phyloP scores from a whole-genome alignment of 2,113 vertebrate genomes.

The Ranitomeya variabilis region DNA sequence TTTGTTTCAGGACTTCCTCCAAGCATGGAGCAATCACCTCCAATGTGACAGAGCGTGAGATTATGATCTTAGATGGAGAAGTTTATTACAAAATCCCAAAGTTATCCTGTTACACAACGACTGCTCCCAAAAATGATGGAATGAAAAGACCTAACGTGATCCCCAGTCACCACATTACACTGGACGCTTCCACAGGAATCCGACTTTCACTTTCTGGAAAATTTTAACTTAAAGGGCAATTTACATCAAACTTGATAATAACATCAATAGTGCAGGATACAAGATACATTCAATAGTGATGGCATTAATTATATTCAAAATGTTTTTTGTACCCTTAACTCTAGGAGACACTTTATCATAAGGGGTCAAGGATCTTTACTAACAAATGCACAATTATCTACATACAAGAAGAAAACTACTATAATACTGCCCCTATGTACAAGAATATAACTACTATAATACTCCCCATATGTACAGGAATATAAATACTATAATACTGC shows the following conservation, averaged over 20 bases:
- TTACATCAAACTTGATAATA: background rate
- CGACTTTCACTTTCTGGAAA: background rate
- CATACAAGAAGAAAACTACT: background rate
- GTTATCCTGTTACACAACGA: background rate
- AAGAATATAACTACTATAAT: too few relatives aligned
- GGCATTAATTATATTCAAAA: background rate
- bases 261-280: background rate
- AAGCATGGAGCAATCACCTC: background rate
- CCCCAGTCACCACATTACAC: background rate
- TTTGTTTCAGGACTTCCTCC: background rate
- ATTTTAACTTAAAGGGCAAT: background rate
- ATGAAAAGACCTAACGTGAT: background rate
- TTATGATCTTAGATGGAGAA: background rate
- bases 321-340: too few relatives aligned
- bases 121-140: background rate
- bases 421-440: too few relatives aligned
- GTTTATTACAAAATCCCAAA: background rate
- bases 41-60: background rate
- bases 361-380: too few relatives aligned
- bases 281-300: background rate
- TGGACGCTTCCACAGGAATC: background rate
- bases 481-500: too few relatives aligned
- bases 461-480: too few relatives aligned
- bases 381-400: background rate
- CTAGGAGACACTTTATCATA: too few relatives aligned